Evolutionary conservation across 1,140 invertebrate genomes (phyloP).

Genomic region (Lepidurus couesii): DNA sequence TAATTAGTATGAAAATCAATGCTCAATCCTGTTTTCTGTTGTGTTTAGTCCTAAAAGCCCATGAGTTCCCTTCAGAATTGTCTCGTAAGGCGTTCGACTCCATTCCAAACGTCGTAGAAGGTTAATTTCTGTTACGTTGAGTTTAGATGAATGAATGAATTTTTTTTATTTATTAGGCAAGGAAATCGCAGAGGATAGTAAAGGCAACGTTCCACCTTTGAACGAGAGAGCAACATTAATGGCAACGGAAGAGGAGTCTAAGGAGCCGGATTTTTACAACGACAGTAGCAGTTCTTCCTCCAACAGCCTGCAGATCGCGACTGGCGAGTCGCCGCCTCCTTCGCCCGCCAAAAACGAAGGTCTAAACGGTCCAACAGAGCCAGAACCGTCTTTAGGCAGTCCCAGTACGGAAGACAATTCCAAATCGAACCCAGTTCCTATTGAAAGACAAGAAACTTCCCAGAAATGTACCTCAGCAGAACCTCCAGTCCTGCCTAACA

Average conservation of each 20-base stretch:
- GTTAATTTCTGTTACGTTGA: no score
- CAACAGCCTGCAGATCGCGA: neutral
- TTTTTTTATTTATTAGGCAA: neutral
- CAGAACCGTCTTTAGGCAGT: neutral
- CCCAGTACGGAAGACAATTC: neutral
- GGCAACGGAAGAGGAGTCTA: neutral
- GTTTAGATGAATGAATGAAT: neutral
- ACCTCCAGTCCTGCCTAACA: neutral
- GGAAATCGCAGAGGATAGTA: neutral
- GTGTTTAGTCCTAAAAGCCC: no score
- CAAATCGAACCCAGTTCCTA: neutral
- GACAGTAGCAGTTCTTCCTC: neutral
- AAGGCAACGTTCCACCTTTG: neutral
- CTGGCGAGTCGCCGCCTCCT: neutral
- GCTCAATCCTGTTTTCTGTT: no score
- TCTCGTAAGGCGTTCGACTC: no score
- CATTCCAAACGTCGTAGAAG: no score
- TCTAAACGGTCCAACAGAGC: neutral
- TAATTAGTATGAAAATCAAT: neutral
- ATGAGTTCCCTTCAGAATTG: no score
- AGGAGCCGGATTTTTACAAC: neutral
- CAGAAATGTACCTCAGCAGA: neutral
- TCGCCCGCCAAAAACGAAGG: constrained; percentile 10
- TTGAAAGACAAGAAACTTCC: neutral
- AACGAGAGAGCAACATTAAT: neutral